Percentiles rank a stretch among this genome's conserved stretches.
Conservation (phyloP, 2,797 vertebrate genomes). For the Selene dorsalis region DNA sequence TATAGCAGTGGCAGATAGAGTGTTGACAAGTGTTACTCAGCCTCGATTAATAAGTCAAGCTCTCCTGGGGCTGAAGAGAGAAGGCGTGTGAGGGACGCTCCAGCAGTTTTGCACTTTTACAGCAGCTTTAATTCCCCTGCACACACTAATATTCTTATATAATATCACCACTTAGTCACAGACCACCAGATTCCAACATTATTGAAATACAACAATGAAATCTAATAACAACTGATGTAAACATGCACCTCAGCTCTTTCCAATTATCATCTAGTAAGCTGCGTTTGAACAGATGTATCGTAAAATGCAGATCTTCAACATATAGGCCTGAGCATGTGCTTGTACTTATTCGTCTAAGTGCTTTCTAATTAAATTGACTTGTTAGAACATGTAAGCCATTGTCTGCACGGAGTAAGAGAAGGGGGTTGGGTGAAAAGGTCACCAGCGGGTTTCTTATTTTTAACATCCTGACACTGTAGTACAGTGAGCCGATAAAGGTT, state of each 20-base stretch:
- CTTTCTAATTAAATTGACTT: conserved; percentile 23
- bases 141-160: background rate
- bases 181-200: background rate
- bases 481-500: background rate
- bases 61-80: conserved; percentile 30
- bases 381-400: background rate
- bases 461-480: background rate
- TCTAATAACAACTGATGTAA: conserved; percentile 16
- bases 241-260: conserved; percentile 48
- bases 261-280: conserved; percentile 44
- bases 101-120: conserved; percentile 30
- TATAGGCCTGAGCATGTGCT: conserved; percentile 32
- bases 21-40: conserved; percentile 63
- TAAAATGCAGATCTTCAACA: background rate
- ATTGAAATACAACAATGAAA: conserved; percentile 22
- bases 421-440: background rate
- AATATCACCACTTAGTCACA: background rate
- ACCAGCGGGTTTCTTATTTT: conserved; percentile 1
- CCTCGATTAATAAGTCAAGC: conserved; percentile 50
- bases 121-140: conserved; percentile 2
- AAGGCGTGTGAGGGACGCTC: conserved; percentile 21
- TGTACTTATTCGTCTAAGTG: conserved; percentile 1
- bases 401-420: background rate
- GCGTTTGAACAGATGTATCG: background rate
- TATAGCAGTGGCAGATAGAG: conserved; percentile 42